Evolutionary conservation across 1,140 invertebrate genomes (phyloP).

Genomic region (Himalopsyche phryganea): DNA sequence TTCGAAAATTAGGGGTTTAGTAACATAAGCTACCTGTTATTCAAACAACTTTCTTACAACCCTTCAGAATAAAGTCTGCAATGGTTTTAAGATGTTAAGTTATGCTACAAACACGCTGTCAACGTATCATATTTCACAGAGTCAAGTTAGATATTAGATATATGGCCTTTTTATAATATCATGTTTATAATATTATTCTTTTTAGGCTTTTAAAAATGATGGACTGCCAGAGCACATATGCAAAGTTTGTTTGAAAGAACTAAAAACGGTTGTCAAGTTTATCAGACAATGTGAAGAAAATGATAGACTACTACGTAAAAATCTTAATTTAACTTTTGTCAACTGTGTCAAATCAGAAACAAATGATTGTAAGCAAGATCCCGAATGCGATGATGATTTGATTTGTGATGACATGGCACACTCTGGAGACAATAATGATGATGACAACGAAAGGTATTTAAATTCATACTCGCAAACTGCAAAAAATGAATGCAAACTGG

Average conservation of each 20-base stretch:
- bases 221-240: constrained; percentile 17
- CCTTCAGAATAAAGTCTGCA: too few species aligned
- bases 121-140: too few species aligned
- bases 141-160: too few species aligned
- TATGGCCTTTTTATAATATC: too few species aligned
- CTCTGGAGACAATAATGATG: too few species aligned
- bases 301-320: constrained; percentile 12
- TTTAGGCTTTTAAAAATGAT: constrained; percentile 13
- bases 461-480: background rate
- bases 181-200: background rate
- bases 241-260: background rate
- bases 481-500: background rate
- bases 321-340: background rate
- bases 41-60: too few species aligned
- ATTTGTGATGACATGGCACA: background rate
- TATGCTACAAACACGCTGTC: too few species aligned
- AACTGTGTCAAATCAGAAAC: background rate
- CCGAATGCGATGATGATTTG: background rate
- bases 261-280: constrained; percentile 9
- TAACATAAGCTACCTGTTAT: too few species aligned
- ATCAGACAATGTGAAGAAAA: constrained; percentile 17
- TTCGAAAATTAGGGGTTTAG: too few species aligned
- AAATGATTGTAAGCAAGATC: background rate
- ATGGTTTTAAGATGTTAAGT: too few species aligned
- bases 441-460: background rate